A percentile compares a stretch with the other conserved stretches of the same genome.
Conservation (phyloP, 2,888 invertebrate species). For the Philaethria dido region DNA sequence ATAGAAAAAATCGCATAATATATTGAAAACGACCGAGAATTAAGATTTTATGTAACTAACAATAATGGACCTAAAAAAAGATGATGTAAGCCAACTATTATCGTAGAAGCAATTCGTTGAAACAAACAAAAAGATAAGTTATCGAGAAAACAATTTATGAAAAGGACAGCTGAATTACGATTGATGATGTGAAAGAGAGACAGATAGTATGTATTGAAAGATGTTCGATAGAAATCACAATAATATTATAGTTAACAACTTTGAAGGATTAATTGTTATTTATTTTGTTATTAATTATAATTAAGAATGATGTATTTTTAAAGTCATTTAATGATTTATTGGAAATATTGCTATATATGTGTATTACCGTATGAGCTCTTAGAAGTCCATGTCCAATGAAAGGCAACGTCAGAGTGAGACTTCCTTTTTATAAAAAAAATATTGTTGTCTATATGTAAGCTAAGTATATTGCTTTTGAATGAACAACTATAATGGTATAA, state of each 20-base stretch:
- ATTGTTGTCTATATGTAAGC: no score
- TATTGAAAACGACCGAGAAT: neutral
- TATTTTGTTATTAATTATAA: neutral
- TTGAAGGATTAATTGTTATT: conserved; percentile 14
- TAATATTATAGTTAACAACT: conserved; percentile 16
- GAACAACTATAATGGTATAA: no score
- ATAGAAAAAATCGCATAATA: neutral
- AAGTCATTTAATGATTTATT: neutral
- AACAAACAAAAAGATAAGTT: conserved; percentile 46
- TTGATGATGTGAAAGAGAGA: conserved; percentile 33
- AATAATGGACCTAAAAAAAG: conserved; percentile 29
- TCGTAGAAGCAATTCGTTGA: conserved; percentile 43
- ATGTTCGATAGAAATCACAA: conserved; percentile 28
- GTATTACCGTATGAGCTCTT: no score
- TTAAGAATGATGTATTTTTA: neutral
- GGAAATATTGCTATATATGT: no score
- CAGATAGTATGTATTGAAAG: conserved; percentile 16
- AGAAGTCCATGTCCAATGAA: no score
- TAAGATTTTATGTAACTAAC: conserved; percentile 9
- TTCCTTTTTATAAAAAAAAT: no score
- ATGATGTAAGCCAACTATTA: conserved; percentile 42
- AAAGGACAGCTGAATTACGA: conserved; percentile 37
- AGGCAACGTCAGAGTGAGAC: no score
- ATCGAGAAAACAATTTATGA: conserved; percentile 40
- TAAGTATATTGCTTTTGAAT: no score